Evolutionary conservation across 2,113 vertebrate species (phyloP).

Genomic region (Capricornis sumatraensis): DNA sequence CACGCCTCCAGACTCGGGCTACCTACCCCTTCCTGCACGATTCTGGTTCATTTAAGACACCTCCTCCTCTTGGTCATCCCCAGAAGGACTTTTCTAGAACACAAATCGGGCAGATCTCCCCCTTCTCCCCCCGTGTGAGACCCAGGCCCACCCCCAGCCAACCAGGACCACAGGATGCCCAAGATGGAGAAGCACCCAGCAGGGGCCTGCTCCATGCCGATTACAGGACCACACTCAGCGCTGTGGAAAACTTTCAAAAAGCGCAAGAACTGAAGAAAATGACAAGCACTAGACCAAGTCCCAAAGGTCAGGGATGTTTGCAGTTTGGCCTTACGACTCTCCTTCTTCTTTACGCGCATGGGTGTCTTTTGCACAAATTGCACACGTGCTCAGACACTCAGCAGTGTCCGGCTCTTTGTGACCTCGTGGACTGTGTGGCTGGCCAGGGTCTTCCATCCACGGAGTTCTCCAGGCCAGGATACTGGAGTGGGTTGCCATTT

Average conservation of each 20-base stretch:
- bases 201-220: not conserved
- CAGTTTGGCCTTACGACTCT: not conserved
- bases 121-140: not conserved
- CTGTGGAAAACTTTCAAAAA: not conserved
- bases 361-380: not conserved
- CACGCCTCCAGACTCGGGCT: not conserved
- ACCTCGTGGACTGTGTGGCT: not conserved
- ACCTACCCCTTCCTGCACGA: not conserved
- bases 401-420: not conserved
- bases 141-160: not conserved
- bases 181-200: not conserved
- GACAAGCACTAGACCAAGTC: not conserved
- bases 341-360: too few species aligned
- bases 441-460: not conserved
- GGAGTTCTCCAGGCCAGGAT: not conserved
- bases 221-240: not conserved
- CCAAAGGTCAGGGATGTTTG: not conserved
- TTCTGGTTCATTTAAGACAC: not conserved
- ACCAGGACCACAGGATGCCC: not conserved
- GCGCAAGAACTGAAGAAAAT: not conserved
- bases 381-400: accelerated
- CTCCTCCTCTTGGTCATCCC: not conserved
- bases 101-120: accelerated
- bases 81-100: not conserved
- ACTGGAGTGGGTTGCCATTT: not conserved